Evolutionary conservation across 2,888 invertebrate species (phyloP).

Genomic region (Drosophila macrospina): DNA sequence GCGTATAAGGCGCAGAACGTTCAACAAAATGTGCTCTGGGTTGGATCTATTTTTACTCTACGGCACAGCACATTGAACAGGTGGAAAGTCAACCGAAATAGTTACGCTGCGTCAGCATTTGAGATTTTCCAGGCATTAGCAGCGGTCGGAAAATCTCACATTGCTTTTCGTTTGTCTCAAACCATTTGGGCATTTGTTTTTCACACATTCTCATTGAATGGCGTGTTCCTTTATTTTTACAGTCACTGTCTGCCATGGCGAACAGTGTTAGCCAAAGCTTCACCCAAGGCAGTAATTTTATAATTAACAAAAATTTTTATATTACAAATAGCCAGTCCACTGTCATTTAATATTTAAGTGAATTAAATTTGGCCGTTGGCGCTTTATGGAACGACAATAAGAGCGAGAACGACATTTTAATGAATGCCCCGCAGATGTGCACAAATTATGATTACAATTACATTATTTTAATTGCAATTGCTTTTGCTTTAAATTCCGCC

Average conservation of each 20-base stretch:
- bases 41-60: slow-evolving; percentile 46
- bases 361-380: slow-evolving; percentile 64
- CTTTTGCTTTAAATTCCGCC: slow-evolving; percentile 4
- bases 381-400: slow-evolving; percentile 2
- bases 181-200: slow-evolving; percentile 28
- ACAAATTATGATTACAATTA: slow-evolving; percentile 54
- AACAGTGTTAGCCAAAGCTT: slow-evolving; percentile 1
- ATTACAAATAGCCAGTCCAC: slow-evolving; percentile 20
- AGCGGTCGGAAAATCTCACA: background rate
- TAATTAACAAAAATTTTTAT: slow-evolving; percentile 60
- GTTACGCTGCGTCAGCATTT: slow-evolving; percentile 61
- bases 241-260: slow-evolving; percentile 33
- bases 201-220: slow-evolving; percentile 65
- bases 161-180: background rate
- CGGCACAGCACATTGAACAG: slow-evolving; percentile 48
- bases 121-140: slow-evolving; percentile 71
- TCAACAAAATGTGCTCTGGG: slow-evolving; percentile 57
- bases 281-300: slow-evolving; percentile 46
- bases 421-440: slow-evolving; percentile 46
- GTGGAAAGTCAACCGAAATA: slow-evolving; percentile 58
- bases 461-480: slow-evolving; percentile 48
- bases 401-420: slow-evolving; percentile 39
- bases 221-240: slow-evolving; percentile 73
- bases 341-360: slow-evolving; percentile 55
- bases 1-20: slow-evolving; percentile 43